A percentile compares a stretch with the other conserved stretches of the same genome.
phyloP scores from a whole-genome alignment of 2,113 vertebrate species.

The Ariopsis seemanni region DNA sequence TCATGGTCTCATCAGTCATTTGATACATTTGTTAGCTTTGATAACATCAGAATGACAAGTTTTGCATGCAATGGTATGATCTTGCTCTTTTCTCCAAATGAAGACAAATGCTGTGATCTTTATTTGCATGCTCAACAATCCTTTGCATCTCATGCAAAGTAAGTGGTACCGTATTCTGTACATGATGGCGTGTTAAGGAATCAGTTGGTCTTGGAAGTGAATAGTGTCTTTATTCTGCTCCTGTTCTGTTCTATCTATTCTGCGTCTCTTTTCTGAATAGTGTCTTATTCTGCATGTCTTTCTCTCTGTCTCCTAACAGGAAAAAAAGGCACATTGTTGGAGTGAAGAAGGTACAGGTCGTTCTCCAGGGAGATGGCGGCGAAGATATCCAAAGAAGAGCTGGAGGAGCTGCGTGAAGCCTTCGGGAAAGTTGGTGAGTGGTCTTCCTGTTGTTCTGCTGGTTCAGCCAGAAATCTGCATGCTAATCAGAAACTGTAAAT shows the following conservation, averaged over 20 bases:
- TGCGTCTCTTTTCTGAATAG: background rate
- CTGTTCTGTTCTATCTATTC: no score
- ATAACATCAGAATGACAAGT: background rate
- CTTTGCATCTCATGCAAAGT: conserved; percentile 45
- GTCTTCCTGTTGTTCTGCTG: background rate
- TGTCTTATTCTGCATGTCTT: background rate
- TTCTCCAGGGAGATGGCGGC: conserved; percentile 79
- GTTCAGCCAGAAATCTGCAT: background rate
- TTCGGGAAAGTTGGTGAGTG: conserved; percentile 91
- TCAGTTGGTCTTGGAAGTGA: no score
- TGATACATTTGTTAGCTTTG: background rate
- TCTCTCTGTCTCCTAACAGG: conserved; percentile 5
- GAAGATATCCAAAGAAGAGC: conserved; percentile 92
- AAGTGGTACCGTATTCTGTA: conserved; percentile 22
- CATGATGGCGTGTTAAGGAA: no score
- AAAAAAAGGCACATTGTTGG: conserved; percentile 34
- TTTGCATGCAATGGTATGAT: background rate
- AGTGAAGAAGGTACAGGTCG: conserved; percentile 44
- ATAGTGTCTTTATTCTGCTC: no score
- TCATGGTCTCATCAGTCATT: background rate
- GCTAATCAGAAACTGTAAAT: background rate
- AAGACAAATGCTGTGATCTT: background rate
- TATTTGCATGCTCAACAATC: conserved; percentile 28
- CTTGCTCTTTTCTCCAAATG: background rate
- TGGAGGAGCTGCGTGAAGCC: conserved; percentile 88